Evolutionary conservation across 2,113 vertebrate genomes (phyloP), one percentile per base, ranked within the genome.

Genomic region (Scytalopus superciliaris): DNA sequence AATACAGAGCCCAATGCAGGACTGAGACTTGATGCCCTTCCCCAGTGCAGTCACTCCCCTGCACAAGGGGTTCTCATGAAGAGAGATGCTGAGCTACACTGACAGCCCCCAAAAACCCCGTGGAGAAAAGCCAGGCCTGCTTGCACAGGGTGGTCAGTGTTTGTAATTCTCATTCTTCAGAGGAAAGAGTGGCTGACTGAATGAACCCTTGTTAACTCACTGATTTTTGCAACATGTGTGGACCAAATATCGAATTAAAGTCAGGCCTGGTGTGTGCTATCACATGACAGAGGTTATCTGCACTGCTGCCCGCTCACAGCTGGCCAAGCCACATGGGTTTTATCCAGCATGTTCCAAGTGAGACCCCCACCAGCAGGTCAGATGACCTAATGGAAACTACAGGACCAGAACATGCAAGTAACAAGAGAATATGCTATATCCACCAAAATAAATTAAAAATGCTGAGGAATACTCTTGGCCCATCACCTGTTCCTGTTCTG

Each of bases 131-230:
- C 37, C 27, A 33, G 7, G 24, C 22, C 60, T 22, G 24, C 24
- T 18, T 57, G 37, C 84, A 39, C 2, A 3, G 63, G 17, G 55
- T 3, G 19, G 28, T 14, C 1, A 0, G 23, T 12, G 4, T 25
- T 53, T 31, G 15, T 63, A n/a, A 59, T 69, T 50, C 33, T 19
- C 25, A 5, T 42, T 78, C 73, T 74, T 53, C 39, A 27, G 35
- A 60, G 44, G 31, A 70, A 45, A 69, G 35, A 56, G 55, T 9
- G 22, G 40, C 9, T 1, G 12, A 78, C 72, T 5, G 55, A 45
- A 40, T 11, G 55, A 45, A 40, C 12, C 35, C 55, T 15, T 37
- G 55, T 37, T 49, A 42, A 59, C n/a, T 64, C 50, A 3, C 63
- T 24, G 4, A 30, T n/a, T 59, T 64, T 49, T 60, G 63, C 68